These are phyloP conservation scores for Pristionchus japonicus DNA, from an alignment of 2,888 invertebrate genomes.

Conservation along the genomic window DNA sequence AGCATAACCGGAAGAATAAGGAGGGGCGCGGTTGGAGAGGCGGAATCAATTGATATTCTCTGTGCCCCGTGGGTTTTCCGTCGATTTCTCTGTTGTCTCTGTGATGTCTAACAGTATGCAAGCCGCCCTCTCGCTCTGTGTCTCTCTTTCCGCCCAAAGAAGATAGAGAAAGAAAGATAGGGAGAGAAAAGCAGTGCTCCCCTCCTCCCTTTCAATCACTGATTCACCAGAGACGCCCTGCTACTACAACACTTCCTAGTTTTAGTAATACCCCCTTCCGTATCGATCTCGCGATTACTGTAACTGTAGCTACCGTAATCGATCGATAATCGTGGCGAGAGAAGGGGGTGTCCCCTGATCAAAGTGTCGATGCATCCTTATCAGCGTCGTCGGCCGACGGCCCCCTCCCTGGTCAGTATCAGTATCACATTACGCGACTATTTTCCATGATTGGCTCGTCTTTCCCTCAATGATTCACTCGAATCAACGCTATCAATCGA, in stretches of 20 bases:
- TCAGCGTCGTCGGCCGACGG: not conserved
- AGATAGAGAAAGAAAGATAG: conserved; percentile 37
- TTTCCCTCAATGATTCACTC: not conserved
- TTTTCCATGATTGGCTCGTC: not conserved
- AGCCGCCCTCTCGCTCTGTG: not conserved
- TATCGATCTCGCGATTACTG: not conserved
- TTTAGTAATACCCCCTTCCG: not conserved
- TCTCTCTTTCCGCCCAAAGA: conserved; percentile 9
- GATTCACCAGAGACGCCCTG: not conserved
- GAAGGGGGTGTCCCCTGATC: not conserved
- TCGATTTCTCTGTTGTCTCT: conserved; percentile 1
- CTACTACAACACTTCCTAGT: conserved; percentile 3
- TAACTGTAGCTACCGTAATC: conserved; percentile 5
- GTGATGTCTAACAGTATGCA: not conserved
- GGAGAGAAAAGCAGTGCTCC: not conserved
- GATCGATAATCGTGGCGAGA: not conserved
- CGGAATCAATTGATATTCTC: conserved; percentile 7
- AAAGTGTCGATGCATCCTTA: conserved; percentile 1
- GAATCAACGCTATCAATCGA: not conserved
- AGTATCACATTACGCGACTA: not conserved
- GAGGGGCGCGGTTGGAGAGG: not conserved
- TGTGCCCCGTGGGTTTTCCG: not conserved
- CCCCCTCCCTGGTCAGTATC: conserved; percentile 38
- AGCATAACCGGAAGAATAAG: not conserved
- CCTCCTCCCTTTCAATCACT: conserved; percentile 9